phyloP scores from a whole-genome alignment of 2,797 vertebrate genomes.

The Hoplostethus mediterraneus region DNA sequence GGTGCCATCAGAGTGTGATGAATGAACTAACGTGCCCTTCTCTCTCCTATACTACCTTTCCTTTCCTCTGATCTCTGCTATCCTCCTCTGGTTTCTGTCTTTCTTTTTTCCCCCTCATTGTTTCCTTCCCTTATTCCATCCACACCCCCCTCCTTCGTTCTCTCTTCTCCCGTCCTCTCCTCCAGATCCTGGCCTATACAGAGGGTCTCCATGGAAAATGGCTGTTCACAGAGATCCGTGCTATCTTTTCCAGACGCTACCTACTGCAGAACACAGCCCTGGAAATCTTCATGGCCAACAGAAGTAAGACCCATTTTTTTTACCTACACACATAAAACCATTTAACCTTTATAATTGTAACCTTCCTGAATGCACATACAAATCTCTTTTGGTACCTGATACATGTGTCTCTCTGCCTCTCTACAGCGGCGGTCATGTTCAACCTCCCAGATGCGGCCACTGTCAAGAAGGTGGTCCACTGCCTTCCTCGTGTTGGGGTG shows the following conservation, averaged over 20 bases:
- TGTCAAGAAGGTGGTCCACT: slow-evolving; percentile 97
- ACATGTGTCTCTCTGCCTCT: slow-evolving; percentile 32
- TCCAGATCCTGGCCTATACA: slow-evolving; percentile 93
- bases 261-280: slow-evolving; percentile 96
- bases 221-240: slow-evolving; percentile 96
- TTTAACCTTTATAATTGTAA: not conserved
- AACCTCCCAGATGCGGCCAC: slow-evolving; percentile 94
- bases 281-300: slow-evolving; percentile 98
- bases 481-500: slow-evolving; percentile 95
- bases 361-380: not conserved
- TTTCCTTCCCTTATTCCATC: not conserved
- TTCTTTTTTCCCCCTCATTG: not conserved
- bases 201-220: slow-evolving; percentile 98
- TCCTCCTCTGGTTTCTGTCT: not conserved
- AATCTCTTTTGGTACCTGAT: not conserved
- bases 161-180: slow-evolving; percentile 14
- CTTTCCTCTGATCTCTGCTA: not conserved
- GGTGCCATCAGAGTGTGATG: slow-evolving; percentile 73
- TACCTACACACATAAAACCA: not conserved
- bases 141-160: not conserved
- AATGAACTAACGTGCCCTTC: slow-evolving; percentile 70
- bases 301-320: slow-evolving; percentile 85
- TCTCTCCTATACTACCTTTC: slow-evolving; percentile 1
- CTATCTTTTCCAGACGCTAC: slow-evolving; percentile 95
- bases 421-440: slow-evolving; percentile 94